Percentiles rank a stretch among this genome's conserved stretches.
phyloP scores from a whole-genome alignment of 2,888 invertebrate species.

The Ochlodes sylvanus region DNA sequence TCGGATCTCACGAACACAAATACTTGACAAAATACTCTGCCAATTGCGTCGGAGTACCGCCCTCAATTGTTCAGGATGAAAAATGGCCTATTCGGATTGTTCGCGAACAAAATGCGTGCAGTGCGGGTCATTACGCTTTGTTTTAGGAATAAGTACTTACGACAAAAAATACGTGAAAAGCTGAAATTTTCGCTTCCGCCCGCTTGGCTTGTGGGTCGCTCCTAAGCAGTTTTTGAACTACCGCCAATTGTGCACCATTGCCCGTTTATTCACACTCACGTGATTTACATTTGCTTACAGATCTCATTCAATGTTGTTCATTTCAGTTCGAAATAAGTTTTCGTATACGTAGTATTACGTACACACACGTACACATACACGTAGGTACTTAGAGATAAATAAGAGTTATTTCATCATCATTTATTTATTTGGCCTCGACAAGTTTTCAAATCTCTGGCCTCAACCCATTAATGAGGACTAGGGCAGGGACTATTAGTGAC shows the following conservation, averaged over 20 bases:
- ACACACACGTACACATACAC: too few species aligned
- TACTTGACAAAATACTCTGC: slow-evolving; percentile 83
- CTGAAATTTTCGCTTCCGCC: slow-evolving; percentile 71
- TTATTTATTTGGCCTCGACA: too few species aligned
- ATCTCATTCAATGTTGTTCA: too few species aligned
- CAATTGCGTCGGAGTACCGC: slow-evolving; percentile 81
- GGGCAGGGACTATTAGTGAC: too few species aligned
- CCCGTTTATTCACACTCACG: neutral
- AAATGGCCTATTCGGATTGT: slow-evolving; percentile 84
- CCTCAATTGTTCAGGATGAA: slow-evolving; percentile 84
- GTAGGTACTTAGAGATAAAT: too few species aligned
- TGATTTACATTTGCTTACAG: too few species aligned
- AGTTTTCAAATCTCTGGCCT: too few species aligned
- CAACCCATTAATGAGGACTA: too few species aligned
- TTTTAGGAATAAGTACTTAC: slow-evolving; percentile 75
- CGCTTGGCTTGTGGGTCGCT: slow-evolving; percentile 63
- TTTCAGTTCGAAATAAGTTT: too few species aligned
- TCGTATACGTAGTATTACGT: too few species aligned
- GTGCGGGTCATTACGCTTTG: slow-evolving; percentile 84
- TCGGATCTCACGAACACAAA: slow-evolving; percentile 71
- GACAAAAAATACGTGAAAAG: slow-evolving; percentile 78
- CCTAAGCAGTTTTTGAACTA: slow-evolving; percentile 64
- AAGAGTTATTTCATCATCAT: too few species aligned
- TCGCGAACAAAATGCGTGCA: slow-evolving; percentile 82
- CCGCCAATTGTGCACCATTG: slow-evolving; percentile 8